Base-by-base conservation (phyloP, 1,140 invertebrate genomes). In the Formica exsecta region DNA sequence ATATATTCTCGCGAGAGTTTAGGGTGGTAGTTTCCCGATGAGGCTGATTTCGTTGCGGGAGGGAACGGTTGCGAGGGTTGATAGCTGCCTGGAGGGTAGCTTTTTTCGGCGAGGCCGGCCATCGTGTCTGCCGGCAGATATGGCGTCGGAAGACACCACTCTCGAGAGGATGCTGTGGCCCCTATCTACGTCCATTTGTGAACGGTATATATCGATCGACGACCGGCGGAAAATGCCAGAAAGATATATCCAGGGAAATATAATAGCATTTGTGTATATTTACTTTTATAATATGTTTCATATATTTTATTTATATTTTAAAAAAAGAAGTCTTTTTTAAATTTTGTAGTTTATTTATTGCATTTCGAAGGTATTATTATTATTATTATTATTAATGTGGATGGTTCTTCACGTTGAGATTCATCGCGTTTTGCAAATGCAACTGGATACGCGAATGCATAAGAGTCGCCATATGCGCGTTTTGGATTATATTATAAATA, bases 1-100 rank as follows among this genome's bases (percentile, higher is more conserved):
- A 93, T 83, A 93, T 94, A 94, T 94, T 94, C 93, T 93, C 92
- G 93, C 92, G 93, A 93, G 94, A 91, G 74, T 92, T 92, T 89
- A 85, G 92, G 92, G 92, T 89, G 89, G 86, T 38, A 59, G 83
- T 86, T 88, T 89, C 87, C 89, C 91, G 89, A 91, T 90, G 91
- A 89, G 90, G 92, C 89, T 91, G 92, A 90, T 90, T 92, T 91
- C 86, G 90, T 83, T 89, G 89, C 87, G 89, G 89, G 92, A 91
- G 92, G 91, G 92, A 92, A 92, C 86, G 64, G 89, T 81, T 51
- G 64, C 86, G 87, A 92, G 88, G 92, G 92, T 91, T 93, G 93
- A 93, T 94, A 92, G 92, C 91, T 91, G 88, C 89, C 92, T 90
- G 90, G 91, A 94, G 93, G 94, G 93, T 93, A 92, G 93, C 92